Evolutionary conservation across 2,888 invertebrate species (phyloP).

Genomic region (Proisotoma minuta): DNA sequence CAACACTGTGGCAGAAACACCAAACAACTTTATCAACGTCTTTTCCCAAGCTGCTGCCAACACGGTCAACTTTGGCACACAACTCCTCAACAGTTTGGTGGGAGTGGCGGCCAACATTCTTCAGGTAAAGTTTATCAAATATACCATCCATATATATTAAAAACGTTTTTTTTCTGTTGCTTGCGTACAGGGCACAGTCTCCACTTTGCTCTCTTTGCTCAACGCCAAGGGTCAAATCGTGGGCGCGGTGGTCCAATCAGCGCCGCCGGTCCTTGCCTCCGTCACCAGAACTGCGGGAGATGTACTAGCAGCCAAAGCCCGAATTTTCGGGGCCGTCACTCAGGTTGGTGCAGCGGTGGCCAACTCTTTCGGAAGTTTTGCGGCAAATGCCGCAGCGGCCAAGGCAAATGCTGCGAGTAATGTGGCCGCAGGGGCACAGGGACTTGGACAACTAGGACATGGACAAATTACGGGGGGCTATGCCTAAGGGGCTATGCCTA

Average conservation of each 20-base stretch:
- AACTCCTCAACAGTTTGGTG: conserved; percentile 47
- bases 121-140: conserved; percentile 46
- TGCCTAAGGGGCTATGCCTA: no score
- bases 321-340: conserved; percentile 48
- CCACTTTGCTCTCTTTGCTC: conserved; percentile 46
- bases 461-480: not conserved
- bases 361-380: conserved; percentile 47
- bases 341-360: conserved; percentile 48
- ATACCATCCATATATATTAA: no score
- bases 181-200: conserved; percentile 48
- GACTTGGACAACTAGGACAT: conserved; percentile 9
- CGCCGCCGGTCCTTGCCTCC: conserved; percentile 47
- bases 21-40: conserved; percentile 48
- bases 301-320: conserved; percentile 47
- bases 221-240: conserved; percentile 48
- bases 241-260: conserved; percentile 48
- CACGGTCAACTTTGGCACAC: conserved; percentile 48
- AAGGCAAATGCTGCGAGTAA: conserved; percentile 27
- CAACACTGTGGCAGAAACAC: conserved; percentile 46
- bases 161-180: no score
- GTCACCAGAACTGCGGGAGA: conserved; percentile 47
- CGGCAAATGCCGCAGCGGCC: conserved; percentile 42
- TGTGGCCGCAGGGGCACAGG: conserved; percentile 33
- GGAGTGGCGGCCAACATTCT: conserved; percentile 48
- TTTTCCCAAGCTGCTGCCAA: conserved; percentile 48